Evolutionary conservation across 2,888 invertebrate species (phyloP).

Genomic region (Apodemia duryi): DNA sequence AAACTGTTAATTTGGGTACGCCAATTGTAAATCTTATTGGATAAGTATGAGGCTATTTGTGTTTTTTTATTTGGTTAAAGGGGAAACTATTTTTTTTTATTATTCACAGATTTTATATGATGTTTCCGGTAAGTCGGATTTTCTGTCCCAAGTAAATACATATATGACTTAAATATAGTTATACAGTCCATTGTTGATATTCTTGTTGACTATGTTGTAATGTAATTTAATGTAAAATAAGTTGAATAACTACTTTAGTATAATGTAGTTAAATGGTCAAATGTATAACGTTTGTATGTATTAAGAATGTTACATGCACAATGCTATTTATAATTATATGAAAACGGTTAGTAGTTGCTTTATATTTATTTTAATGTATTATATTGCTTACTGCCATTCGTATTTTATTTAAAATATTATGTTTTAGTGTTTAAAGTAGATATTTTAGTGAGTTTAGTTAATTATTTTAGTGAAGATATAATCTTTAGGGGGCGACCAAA

Average conservation of each 20-base stretch:
- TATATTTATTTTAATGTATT: background rate
- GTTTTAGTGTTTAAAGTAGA: background rate
- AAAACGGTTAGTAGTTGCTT: background rate
- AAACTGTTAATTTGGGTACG: too few species aligned
- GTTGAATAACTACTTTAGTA: slow-evolving; percentile 7
- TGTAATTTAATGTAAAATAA: slow-evolving; percentile 22
- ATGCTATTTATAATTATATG: slow-evolving; percentile 1
- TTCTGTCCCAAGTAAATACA: background rate
- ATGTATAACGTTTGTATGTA: slow-evolving; percentile 10
- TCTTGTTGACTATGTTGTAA: slow-evolving; percentile 77
- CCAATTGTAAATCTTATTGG: too few species aligned
- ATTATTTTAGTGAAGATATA: background rate
- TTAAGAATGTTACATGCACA: slow-evolving; percentile 10
- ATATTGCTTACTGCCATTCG: slow-evolving; percentile 8
- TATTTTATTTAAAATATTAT: background rate
- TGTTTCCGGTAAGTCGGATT: background rate
- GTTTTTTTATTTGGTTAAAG: too few species aligned
- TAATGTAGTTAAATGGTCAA: slow-evolving; percentile 9
- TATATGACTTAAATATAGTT: slow-evolving; percentile 54
- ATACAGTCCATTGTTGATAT: slow-evolving; percentile 77
- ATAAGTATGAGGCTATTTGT: too few species aligned
- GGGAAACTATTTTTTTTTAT: background rate
- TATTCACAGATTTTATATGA: background rate
- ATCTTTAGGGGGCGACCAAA: background rate
- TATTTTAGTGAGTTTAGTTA: background rate